Conservation (phyloP, 2,888 invertebrate genomes). For the Agriopis marginaria region DNA sequence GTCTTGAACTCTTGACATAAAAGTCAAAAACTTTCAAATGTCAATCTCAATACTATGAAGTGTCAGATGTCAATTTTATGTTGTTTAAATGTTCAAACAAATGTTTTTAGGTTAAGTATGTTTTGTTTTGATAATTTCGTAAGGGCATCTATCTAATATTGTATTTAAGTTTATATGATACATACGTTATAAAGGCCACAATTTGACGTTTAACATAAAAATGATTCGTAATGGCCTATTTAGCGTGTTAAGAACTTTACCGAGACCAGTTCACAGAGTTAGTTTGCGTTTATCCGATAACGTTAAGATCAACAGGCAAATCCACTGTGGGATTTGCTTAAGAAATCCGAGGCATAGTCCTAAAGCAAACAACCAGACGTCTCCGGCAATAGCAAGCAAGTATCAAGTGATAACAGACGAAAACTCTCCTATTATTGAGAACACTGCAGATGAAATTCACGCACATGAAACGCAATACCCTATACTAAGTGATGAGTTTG, state of each 20-base stretch:
- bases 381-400: constrained; percentile 85
- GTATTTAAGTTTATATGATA: neutral
- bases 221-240: constrained; percentile 42
- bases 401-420: constrained; percentile 90
- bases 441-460: constrained; percentile 89
- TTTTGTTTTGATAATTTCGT: neutral
- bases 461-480: constrained; percentile 60
- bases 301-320: constrained; percentile 60
- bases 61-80: no score
- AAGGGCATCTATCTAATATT: neutral
- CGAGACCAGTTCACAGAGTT: constrained; percentile 23
- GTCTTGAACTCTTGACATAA: no score
- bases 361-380: constrained; percentile 67
- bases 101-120: neutral
- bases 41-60: no score
- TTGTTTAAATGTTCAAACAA: no score
- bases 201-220: neutral
- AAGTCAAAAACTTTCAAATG: no score
- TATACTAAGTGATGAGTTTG: constrained; percentile 86
- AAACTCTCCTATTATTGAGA: constrained; percentile 89
- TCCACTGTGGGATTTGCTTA: constrained; percentile 71
- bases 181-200: neutral
- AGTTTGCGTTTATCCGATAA: constrained; percentile 48
- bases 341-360: constrained; percentile 70
- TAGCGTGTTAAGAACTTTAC: constrained; percentile 32